A percentile compares a stretch with the other conserved stretches of the same genome.
Evolutionary conservation across 2,888 invertebrate species (phyloP).

Genomic region (Xylocampa areola): DNA sequence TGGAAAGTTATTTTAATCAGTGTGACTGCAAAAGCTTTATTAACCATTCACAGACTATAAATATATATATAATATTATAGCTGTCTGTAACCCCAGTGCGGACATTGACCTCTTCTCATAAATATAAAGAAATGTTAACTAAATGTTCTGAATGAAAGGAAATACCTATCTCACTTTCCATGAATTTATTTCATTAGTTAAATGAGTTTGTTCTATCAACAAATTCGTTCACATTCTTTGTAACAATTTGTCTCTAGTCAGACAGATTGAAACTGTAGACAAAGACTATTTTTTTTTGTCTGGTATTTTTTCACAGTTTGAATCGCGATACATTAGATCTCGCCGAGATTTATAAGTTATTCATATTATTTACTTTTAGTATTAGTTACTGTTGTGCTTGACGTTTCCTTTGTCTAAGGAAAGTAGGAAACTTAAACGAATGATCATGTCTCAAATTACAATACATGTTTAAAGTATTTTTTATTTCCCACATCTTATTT

Average conservation of each 20-base stretch:
- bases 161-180: slow-evolving; percentile 9
- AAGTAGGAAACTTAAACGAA: too few species aligned
- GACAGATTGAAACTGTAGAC: slow-evolving; percentile 36
- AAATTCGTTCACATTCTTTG: slow-evolving; percentile 22
- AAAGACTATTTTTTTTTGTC: slow-evolving; percentile 43
- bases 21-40: too few species aligned
- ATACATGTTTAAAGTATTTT: too few species aligned
- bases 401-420: too few species aligned
- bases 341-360: slow-evolving; percentile 21
- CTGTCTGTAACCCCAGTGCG: too few species aligned
- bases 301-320: slow-evolving; percentile 36
- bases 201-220: slow-evolving; percentile 22
- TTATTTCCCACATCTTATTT: too few species aligned
- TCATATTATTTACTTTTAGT: background rate
- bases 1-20: too few species aligned
- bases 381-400: too few species aligned
- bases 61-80: too few species aligned
- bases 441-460: too few species aligned
- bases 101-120: background rate
- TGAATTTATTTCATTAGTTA: slow-evolving; percentile 12
- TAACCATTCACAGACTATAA: too few species aligned
- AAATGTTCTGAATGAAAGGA: slow-evolving; percentile 1
- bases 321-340: slow-evolving; percentile 31
- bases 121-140: background rate
- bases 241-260: slow-evolving; percentile 19